phyloP scores from a whole-genome alignment of 2,113 vertebrate genomes.

The Scomber colias region DNA sequence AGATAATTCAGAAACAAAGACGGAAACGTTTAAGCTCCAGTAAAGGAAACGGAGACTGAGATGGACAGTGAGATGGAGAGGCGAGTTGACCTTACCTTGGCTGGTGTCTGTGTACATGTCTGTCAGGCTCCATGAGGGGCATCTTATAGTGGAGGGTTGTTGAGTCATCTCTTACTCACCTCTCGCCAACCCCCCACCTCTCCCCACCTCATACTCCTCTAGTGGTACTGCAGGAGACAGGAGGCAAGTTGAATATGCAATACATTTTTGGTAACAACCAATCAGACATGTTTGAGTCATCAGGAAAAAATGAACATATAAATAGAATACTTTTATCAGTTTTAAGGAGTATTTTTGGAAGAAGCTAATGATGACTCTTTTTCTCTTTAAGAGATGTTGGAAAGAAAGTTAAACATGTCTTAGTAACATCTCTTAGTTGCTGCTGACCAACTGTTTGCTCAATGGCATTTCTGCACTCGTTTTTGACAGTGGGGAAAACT shows the following conservation, averaged over 20 bases:
- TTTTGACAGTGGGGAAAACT: too few relatives aligned
- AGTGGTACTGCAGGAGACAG: background rate
- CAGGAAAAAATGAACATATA: background rate
- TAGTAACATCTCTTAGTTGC: too few relatives aligned
- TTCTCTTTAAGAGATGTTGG: background rate
- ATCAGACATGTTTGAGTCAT: constrained; percentile 21
- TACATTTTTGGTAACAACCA: constrained; percentile 18
- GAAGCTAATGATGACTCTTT: background rate
- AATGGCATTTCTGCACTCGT: background rate
- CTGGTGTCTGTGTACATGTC: constrained; percentile 57
- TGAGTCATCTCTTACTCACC: constrained; percentile 84
- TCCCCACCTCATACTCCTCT: constrained; percentile 18
- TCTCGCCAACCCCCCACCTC: constrained; percentile 44
- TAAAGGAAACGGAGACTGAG: background rate
- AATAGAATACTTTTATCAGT: background rate
- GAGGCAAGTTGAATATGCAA: background rate
- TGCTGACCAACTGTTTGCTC: background rate
- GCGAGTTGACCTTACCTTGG: constrained; percentile 71
- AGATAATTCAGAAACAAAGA: background rate
- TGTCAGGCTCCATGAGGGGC: constrained; percentile 67
- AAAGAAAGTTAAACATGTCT: background rate
- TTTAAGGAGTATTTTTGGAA: background rate
- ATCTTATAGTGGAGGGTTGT: constrained; percentile 79
- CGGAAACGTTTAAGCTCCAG: background rate
- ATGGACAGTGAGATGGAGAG: constrained; percentile 2